Conservation (phyloP, 2,888 invertebrate species). For the Peribatodes rhomboidaria region DNA sequence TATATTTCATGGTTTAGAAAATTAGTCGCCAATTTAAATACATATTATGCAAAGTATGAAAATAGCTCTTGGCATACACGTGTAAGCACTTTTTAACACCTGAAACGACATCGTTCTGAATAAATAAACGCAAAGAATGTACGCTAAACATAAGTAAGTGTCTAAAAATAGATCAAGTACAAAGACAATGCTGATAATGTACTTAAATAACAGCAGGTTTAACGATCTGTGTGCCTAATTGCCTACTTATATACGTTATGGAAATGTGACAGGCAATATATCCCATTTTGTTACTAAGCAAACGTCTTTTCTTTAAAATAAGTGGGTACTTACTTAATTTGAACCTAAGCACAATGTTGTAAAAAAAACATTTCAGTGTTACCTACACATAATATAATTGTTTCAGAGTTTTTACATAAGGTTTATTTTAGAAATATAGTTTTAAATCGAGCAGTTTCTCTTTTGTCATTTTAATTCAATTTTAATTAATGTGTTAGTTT, state of each 20-base stretch:
- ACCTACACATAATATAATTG: too few species aligned
- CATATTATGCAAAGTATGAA: not conserved
- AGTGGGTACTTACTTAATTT: too few species aligned
- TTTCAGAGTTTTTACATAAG: too few species aligned
- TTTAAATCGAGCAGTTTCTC: too few species aligned
- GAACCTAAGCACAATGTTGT: too few species aligned
- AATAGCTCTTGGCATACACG: constrained; percentile 9
- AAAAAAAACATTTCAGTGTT: too few species aligned
- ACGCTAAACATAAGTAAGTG: constrained; percentile 12
- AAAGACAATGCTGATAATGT: constrained; percentile 2
- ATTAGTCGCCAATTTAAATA: constrained; percentile 19
- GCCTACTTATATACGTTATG: not conserved
- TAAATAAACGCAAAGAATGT: constrained; percentile 20
- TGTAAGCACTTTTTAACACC: constrained; percentile 46
- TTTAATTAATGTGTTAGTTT: too few species aligned
- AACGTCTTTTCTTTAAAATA: too few species aligned
- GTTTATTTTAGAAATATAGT: too few species aligned
- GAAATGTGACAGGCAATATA: not conserved
- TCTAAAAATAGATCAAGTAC: constrained; percentile 19
- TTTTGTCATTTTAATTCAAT: too few species aligned
- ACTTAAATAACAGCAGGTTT: constrained; percentile 2
- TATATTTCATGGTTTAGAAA: not conserved
- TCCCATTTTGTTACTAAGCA: not conserved
- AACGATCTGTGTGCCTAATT: not conserved
- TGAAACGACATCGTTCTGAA: constrained; percentile 46